Conservation (phyloP, 1,140 invertebrate genomes). For the Homarus americanus region DNA sequence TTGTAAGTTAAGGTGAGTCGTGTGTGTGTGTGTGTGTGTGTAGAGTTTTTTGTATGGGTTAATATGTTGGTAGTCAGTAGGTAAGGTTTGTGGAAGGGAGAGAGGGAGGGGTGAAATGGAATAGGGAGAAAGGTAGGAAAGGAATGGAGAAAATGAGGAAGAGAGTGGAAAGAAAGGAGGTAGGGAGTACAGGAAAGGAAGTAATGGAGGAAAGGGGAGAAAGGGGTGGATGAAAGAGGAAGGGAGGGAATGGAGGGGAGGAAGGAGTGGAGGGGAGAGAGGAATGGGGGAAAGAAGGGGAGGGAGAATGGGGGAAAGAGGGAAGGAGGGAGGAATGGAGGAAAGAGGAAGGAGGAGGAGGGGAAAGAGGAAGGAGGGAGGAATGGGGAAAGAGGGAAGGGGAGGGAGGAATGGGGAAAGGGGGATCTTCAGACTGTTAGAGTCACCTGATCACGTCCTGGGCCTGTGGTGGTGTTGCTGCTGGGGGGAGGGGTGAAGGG, state of each 20-base stretch:
- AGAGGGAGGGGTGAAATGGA: neutral
- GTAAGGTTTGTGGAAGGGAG: neutral
- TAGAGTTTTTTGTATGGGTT: no score
- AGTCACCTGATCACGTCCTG: no score
- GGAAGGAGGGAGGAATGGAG: neutral
- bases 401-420: neutral
- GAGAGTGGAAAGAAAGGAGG: neutral
- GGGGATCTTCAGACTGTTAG: no score
- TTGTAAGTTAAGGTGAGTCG: no score
- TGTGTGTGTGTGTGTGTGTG: no score
- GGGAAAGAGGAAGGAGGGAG: neutral
- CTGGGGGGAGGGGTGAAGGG: no score
- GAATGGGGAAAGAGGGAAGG: neutral
- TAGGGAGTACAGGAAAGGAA: neutral
- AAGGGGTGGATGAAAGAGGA: neutral
- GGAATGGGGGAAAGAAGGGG: neutral
- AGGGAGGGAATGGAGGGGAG: neutral
- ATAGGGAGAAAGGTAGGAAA: neutral
- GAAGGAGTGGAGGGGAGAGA: neutral
- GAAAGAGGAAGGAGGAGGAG: neutral
- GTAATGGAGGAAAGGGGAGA: neutral
- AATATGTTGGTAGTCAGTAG: no score
- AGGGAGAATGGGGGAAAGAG: neutral
- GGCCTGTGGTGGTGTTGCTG: no score
- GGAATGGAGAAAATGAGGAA: neutral